Base-by-base conservation (phyloP, 2,113 vertebrate species). In the Peromyscus leucopus region DNA sequence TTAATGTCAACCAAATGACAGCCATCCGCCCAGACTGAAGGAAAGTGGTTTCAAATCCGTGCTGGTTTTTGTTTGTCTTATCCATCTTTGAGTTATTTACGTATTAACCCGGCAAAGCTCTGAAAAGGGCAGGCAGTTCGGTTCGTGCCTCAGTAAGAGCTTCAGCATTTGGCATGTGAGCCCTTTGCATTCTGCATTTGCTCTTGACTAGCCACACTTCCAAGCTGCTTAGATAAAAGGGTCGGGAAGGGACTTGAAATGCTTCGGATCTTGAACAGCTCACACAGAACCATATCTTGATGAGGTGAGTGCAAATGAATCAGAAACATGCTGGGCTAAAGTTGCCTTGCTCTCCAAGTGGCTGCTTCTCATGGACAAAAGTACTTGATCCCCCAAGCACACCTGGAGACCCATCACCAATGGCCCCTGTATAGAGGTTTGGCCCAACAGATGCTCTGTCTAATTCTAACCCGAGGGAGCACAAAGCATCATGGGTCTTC, bases 1-100 rank as follows among this genome's bases (percentile, higher is more conserved):
- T 98, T 98, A 98, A 98, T 98, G 96, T 84, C 93, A 86, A 95
- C 92, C 71, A 97, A 98, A 97, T 98, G 97, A 97, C 91, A 98
- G 61, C 93, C 95, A 97, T 94, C 95, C 97, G 72, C 92, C 84
- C 97, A 92, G 75, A 89, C 84, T 94, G 91, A 97, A 98, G 91
- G 87, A 88, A 98, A 94, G 92, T 94, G 51, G 98, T 98, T 97
- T 97, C 96, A 91, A 98, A 96, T n/a, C 96, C 92, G 86, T 48
- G 65, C 89, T 76, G 28, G 75, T 78, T 97, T 98, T 98, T 97
- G 92, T 96, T 96, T 93, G 89, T 93, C 96, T 97, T 86, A 65
- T 69, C 87, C 13, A n/a, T 61, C 46, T 76, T 36, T 57, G 67
- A 59, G 42, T 84, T 51, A 42, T 86, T 94, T 95, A 94, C 31